Conservation (phyloP, 2,888 invertebrate species). For the Seira musarum region DNA sequence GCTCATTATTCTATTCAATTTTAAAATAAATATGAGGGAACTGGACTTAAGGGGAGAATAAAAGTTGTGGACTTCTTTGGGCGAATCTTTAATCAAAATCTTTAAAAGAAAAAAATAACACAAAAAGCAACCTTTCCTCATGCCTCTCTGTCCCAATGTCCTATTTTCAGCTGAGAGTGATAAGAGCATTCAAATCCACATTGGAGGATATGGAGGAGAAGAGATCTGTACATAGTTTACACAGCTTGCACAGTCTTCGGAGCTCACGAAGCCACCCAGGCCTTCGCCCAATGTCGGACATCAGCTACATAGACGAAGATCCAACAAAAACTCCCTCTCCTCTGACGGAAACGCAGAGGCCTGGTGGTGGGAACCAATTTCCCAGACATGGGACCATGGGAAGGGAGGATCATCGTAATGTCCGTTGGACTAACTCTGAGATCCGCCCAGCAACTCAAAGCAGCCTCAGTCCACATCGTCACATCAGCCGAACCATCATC, state of each 20-base stretch:
- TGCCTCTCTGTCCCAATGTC: conserved; percentile 74
- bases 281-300: conserved; percentile 84
- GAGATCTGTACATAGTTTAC: conserved; percentile 97
- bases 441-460: conserved; percentile 59
- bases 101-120: conserved; percentile 54
- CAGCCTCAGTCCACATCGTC: conserved; percentile 69
- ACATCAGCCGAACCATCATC: conserved; percentile 70
- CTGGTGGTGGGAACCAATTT: conserved; percentile 60
- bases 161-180: conserved; percentile 97
- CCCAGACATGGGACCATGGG: conserved; percentile 62
- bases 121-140: conserved; percentile 72
- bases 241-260: conserved; percentile 90
- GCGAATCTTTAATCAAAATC: not conserved
- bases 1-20: too few species aligned
- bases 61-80: not conserved
- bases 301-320: conserved; percentile 87
- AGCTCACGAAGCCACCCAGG: conserved; percentile 84
- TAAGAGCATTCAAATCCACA: conserved; percentile 99
- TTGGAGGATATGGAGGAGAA: conserved; percentile 99
- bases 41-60: conserved; percentile 48
- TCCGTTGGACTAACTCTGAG: conserved; percentile 69
- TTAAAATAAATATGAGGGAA: conserved; percentile 39
- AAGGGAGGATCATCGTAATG: conserved; percentile 65
- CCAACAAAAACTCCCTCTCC: conserved; percentile 74
- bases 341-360: conserved; percentile 70